Conservation (phyloP, 1,140 invertebrate species). For the Bombus balteatus region DNA sequence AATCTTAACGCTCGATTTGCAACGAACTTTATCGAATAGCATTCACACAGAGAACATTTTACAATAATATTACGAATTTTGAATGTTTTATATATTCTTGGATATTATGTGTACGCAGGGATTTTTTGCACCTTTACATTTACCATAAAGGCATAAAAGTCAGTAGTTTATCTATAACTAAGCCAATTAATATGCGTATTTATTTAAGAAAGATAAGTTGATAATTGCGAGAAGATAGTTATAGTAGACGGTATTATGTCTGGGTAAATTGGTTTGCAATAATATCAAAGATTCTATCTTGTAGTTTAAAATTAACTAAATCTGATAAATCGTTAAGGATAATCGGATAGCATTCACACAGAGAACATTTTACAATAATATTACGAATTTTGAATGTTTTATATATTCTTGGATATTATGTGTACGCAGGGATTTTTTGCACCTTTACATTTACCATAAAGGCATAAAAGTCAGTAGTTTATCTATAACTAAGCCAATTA, state of each 20-base stretch:
- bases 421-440: too few relatives aligned
- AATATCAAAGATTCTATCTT: neutral
- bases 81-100: too few relatives aligned
- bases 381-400: neutral
- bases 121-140: too few relatives aligned
- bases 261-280: neutral
- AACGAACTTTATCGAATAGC: neutral
- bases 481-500: neutral
- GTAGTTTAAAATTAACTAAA: too few relatives aligned
- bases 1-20: neutral
- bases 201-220: neutral
- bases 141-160: too few relatives aligned
- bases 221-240: neutral
- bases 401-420: too few relatives aligned
- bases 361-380: neutral
- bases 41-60: neutral
- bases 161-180: neutral
- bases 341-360: too few relatives aligned
- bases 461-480: too few relatives aligned
- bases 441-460: too few relatives aligned
- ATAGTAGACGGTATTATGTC: too few relatives aligned
- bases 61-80: neutral
- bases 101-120: too few relatives aligned
- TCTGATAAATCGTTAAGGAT: neutral
- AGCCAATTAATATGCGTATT: neutral